Evolutionary conservation across 2,113 vertebrate species (phyloP).

Genomic region (Pseudorhombus dupliciocellatus): DNA sequence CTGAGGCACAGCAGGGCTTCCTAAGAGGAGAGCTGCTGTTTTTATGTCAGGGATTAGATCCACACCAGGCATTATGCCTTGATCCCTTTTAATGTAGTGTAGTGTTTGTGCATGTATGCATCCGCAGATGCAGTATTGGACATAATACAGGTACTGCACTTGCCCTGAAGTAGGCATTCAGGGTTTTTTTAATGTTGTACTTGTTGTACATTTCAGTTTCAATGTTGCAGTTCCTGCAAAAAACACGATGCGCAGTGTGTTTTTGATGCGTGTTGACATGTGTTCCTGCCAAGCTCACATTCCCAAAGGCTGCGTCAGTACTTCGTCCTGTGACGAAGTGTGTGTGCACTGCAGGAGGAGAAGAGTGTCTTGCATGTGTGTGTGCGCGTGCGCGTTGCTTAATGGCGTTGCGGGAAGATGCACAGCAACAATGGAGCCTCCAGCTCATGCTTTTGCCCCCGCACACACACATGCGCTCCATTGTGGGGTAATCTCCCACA

Average conservation of each 20-base stretch:
- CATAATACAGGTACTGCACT: background rate
- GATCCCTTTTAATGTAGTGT: slow-evolving; percentile 15
- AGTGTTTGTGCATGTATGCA: background rate
- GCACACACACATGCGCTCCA: slow-evolving; percentile 26
- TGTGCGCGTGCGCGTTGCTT: slow-evolving; percentile 14
- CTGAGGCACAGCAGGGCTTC: slow-evolving; percentile 43
- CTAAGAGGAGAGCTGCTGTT: slow-evolving; percentile 37
- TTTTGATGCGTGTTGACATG: slow-evolving; percentile 26
- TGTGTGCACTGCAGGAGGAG: slow-evolving; percentile 2
- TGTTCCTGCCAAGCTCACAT: background rate
- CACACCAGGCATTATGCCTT: slow-evolving; percentile 15
- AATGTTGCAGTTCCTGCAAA: background rate
- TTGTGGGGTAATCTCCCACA: slow-evolving; percentile 70
- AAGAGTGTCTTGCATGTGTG: slow-evolving; percentile 1
- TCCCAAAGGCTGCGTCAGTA: slow-evolving; percentile 11
- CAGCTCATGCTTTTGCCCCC: slow-evolving; percentile 49
- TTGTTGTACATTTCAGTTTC: background rate
- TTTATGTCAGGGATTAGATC: slow-evolving; percentile 50
- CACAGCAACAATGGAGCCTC: slow-evolving; percentile 68
- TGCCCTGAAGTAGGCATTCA: background rate
- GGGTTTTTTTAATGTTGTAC: background rate
- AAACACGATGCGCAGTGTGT: background rate
- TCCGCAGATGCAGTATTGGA: background rate
- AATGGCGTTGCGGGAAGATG: slow-evolving; percentile 60
- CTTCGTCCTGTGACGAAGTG: background rate